phyloP scores from a whole-genome alignment of 2,797 vertebrate species.

The Leptatherina wallacei region DNA sequence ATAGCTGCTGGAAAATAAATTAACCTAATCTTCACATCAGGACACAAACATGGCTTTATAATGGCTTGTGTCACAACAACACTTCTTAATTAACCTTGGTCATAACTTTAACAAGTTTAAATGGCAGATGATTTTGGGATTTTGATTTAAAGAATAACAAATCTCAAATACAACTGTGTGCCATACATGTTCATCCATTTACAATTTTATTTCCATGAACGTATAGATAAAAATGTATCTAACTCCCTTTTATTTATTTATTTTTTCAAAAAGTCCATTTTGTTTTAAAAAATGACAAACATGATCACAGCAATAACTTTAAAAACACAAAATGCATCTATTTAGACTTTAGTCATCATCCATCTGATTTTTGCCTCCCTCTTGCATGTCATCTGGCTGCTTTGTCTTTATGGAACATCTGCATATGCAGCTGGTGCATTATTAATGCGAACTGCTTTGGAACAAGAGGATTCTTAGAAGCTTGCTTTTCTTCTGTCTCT shows the following conservation, averaged over 20 bases:
- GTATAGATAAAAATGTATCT: not conserved
- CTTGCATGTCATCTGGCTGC: constrained; percentile 7
- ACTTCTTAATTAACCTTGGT: constrained; percentile 31
- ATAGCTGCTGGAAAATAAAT: constrained; percentile 42
- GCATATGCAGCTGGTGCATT: constrained; percentile 58
- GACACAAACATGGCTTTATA: constrained; percentile 25
- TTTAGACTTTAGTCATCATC: not conserved
- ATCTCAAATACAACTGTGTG: not conserved
- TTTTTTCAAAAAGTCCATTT: not conserved
- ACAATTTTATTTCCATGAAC: not conserved
- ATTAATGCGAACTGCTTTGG: constrained; percentile 60
- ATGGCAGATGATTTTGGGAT: constrained; percentile 2
- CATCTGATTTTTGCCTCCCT: not conserved
- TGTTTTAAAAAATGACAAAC: not conserved
- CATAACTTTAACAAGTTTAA: constrained; percentile 15
- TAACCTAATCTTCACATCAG: constrained; percentile 20
- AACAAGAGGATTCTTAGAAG: constrained; percentile 46
- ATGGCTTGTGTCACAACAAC: constrained; percentile 8
- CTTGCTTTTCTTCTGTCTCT: not conserved
- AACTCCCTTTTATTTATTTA: not conserved
- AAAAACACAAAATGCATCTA: not conserved
- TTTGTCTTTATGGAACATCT: constrained; percentile 43
- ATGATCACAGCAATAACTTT: not conserved
- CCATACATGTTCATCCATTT: not conserved
- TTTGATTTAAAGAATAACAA: not conserved